Evolutionary conservation across 2,113 vertebrate species (phyloP).

Genomic region (Heptranchias perlo): DNA sequence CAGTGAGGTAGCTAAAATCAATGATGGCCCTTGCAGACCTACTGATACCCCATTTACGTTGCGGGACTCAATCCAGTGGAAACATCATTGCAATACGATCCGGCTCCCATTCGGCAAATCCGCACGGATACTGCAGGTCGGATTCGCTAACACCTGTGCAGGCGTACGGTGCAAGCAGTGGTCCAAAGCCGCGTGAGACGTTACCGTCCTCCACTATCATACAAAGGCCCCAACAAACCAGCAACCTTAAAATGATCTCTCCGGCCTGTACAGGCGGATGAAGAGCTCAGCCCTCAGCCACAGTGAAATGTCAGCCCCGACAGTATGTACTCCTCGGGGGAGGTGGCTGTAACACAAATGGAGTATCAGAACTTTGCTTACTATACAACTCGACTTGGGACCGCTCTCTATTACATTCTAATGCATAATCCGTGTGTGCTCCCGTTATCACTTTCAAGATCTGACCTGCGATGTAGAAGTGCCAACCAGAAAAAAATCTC

Average conservation of each 20-base stretch:
- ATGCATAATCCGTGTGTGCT: neutral
- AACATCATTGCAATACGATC: neutral
- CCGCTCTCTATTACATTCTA: neutral
- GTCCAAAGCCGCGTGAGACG: neutral
- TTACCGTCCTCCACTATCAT: neutral
- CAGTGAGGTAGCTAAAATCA: neutral
- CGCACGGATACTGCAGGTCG: neutral
- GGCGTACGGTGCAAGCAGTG: neutral
- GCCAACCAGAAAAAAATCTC: neutral
- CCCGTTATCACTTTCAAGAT: neutral
- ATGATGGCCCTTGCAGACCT: neutral
- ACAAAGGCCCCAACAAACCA: neutral
- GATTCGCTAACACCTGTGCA: neutral
- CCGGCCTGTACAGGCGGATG: neutral
- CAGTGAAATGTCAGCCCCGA: neutral
- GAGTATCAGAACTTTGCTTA: neutral
- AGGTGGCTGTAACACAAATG: neutral
- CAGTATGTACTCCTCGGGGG: neutral
- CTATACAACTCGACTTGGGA: neutral
- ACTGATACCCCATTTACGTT: neutral
- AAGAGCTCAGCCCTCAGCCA: neutral
- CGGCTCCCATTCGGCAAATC: neutral
- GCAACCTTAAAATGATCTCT: neutral
- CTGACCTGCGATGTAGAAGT: neutral
- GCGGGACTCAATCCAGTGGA: neutral